Evolutionary conservation across 2,113 vertebrate genomes (phyloP).

Genomic region (Bagarius yarrelli): DNA sequence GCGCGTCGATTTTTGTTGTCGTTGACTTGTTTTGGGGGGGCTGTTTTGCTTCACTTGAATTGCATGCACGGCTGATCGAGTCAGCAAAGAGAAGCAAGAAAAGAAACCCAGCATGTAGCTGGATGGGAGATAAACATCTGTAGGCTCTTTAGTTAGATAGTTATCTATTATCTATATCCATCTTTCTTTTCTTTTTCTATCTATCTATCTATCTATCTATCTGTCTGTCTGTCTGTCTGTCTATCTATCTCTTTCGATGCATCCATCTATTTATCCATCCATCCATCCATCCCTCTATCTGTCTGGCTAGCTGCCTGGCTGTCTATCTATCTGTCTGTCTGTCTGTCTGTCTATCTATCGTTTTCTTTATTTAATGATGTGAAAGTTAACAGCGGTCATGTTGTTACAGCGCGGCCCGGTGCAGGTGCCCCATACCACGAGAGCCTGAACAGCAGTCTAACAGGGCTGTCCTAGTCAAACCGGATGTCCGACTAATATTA

Average conservation of each 20-base stretch:
- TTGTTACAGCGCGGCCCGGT: neutral
- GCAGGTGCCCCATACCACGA: slow-evolving; percentile 43
- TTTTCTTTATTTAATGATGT: neutral
- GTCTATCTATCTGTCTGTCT: too few relatives aligned
- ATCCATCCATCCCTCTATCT: too few relatives aligned
- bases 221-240: too few relatives aligned
- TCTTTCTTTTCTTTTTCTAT: too few relatives aligned
- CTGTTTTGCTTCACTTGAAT: slow-evolving; percentile 30
- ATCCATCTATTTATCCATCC: too few relatives aligned
- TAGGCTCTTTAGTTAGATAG: neutral
- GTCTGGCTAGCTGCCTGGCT: too few relatives aligned
- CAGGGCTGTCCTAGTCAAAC: slow-evolving; percentile 43
- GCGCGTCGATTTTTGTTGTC: slow-evolving; percentile 56
- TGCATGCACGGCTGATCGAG: slow-evolving; percentile 3
- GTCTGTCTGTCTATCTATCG: too few relatives aligned
- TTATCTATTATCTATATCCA: too few relatives aligned
- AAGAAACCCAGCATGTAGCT: neutral
- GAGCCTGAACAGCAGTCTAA: slow-evolving; percentile 53
- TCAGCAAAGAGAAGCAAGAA: slow-evolving; percentile 18
- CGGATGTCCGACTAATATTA: slow-evolving; percentile 62
- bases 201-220: too few relatives aligned
- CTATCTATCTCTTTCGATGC: too few relatives aligned
- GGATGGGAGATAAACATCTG: neutral
- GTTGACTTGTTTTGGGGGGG: slow-evolving; percentile 53
- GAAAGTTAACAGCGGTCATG: neutral